These are phyloP conservation scores for Nemapogon koenigi DNA, from an alignment of 2,888 invertebrate species.

Conservation along the genomic window DNA sequence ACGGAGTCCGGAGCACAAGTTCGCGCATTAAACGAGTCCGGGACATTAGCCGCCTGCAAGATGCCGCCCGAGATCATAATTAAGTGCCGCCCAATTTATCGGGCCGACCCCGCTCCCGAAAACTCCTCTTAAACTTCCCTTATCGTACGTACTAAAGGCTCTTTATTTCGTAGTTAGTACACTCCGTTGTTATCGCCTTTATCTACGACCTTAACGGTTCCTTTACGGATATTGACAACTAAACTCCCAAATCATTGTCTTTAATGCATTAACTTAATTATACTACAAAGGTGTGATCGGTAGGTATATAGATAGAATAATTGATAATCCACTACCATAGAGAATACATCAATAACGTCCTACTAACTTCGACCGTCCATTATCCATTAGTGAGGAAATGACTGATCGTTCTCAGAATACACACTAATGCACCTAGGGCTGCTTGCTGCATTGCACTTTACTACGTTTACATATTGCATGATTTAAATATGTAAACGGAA, in stretches of 20 bases:
- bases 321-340: too few relatives aligned
- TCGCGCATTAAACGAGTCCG: constrained; percentile 64
- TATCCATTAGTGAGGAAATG: not conserved
- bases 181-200: constrained; percentile 48
- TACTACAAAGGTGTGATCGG: too few relatives aligned
- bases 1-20: constrained; percentile 58
- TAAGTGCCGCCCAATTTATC: constrained; percentile 65
- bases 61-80: constrained; percentile 65
- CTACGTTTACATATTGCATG: too few relatives aligned
- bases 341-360: too few relatives aligned
- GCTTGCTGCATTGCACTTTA: too few relatives aligned
- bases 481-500: too few relatives aligned
- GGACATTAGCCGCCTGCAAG: constrained; percentile 63
- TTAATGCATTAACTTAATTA: too few relatives aligned
- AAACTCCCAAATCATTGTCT: too few relatives aligned
- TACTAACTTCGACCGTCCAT: too few relatives aligned
- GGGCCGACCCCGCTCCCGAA: constrained; percentile 55
- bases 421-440: too few relatives aligned
- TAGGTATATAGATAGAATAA: too few relatives aligned
- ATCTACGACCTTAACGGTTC: constrained; percentile 30
- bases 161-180: constrained; percentile 61
- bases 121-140: constrained; percentile 61
- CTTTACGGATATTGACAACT: too few relatives aligned
- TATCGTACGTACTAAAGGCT: constrained; percentile 58
- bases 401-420: not conserved